Evolutionary conservation across 2,888 invertebrate species (phyloP).

Genomic region (Crepidodera aurea): DNA sequence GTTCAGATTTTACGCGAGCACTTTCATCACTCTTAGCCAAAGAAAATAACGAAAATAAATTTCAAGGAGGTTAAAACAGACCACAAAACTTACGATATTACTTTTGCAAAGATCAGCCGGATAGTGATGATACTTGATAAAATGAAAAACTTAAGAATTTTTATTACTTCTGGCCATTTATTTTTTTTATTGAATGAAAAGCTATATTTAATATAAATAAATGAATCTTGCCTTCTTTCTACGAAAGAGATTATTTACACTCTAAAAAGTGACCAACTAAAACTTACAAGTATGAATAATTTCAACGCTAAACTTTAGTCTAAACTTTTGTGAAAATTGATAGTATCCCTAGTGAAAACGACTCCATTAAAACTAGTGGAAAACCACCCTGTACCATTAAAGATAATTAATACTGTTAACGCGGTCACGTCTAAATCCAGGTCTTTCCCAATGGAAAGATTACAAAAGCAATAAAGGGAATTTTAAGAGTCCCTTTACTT

Average conservation of each 20-base stretch:
- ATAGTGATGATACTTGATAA: constrained; percentile 5
- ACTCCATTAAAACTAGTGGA: neutral
- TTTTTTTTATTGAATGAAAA: no score
- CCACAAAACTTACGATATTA: constrained; percentile 13
- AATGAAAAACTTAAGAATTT: constrained; percentile 2
- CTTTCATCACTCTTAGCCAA: constrained; percentile 29
- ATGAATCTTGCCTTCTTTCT: no score
- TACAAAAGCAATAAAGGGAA: constrained; percentile 5
- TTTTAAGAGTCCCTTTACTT: neutral
- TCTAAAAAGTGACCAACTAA: no score
- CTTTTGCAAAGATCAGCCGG: constrained; percentile 1
- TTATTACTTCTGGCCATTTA: no score
- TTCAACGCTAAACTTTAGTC: no score
- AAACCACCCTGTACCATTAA: neutral
- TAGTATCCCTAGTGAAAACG: no score
- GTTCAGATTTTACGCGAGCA: constrained; percentile 37
- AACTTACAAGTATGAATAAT: no score
- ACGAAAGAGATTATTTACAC: no score
- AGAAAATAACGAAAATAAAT: constrained; percentile 23
- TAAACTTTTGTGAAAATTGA: no score
- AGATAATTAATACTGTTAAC: constrained; percentile 3
- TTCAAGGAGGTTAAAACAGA: constrained; percentile 15
- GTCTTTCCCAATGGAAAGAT: neutral
- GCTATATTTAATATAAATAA: no score
- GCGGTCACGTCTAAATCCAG: neutral